Percentiles rank a stretch among this genome's conserved stretches.
Evolutionary conservation across 1,140 invertebrate genomes (phyloP).

Genomic region (Onthophagus taurus): DNA sequence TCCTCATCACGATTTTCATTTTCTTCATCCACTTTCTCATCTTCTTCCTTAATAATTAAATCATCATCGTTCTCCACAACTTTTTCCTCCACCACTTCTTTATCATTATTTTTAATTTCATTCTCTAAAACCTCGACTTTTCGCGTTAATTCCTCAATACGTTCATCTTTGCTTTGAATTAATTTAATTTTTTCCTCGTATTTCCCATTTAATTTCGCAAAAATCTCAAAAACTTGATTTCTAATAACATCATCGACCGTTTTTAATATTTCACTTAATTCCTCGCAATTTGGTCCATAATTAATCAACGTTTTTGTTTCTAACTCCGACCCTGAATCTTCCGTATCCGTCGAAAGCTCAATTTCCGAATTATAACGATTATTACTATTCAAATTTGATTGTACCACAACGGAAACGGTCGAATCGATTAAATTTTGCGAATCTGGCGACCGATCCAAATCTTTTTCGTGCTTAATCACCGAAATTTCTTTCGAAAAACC

Average conservation of each 20-base stretch:
- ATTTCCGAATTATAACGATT: constrained; percentile 44
- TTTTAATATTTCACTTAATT: constrained; percentile 29
- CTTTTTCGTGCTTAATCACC: constrained; percentile 13
- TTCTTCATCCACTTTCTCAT: too few relatives aligned
- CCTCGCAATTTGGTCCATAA: constrained; percentile 20
- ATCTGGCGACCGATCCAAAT: constrained; percentile 13
- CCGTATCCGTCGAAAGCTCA: constrained; percentile 52
- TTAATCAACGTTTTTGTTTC: constrained; percentile 30
- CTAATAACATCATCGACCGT: constrained; percentile 16
- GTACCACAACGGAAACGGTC: constrained; percentile 26
- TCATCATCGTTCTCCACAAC: too few relatives aligned
- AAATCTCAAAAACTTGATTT: constrained; percentile 23
- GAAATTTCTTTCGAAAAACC: not conserved
- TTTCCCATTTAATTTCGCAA: too few relatives aligned
- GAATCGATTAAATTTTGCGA: constrained; percentile 21
- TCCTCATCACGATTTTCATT: too few relatives aligned
- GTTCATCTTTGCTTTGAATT: too few relatives aligned
- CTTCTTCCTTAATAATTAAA: too few relatives aligned
- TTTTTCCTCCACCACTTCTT: too few relatives aligned
- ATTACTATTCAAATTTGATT: constrained; percentile 17
- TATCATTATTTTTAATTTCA: too few relatives aligned
- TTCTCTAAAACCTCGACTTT: too few relatives aligned
- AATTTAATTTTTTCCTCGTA: too few relatives aligned
- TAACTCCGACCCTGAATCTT: constrained; percentile 39
- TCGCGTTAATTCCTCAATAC: too few relatives aligned